These are phyloP conservation scores for Diglossa cyanea DNA, from an alignment of 2,797 vertebrate species.

Conservation along the genomic window DNA sequence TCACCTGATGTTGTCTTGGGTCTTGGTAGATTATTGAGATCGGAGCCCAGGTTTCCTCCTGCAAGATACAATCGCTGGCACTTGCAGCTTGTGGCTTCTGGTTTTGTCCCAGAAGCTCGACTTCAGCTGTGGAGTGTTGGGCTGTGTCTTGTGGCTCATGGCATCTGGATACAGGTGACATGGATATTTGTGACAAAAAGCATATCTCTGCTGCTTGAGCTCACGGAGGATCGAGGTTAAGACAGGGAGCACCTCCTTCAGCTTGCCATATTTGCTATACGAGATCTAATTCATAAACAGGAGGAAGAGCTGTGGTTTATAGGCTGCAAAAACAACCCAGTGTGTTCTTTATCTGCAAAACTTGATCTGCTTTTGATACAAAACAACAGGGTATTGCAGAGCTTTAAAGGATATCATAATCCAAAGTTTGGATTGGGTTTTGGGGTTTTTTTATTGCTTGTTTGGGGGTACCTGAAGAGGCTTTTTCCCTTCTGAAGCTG, in stretches of 20 bases:
- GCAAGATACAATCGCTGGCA: background rate
- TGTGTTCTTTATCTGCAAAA: background rate
- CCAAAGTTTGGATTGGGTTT: background rate
- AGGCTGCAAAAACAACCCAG: background rate
- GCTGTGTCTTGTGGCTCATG: background rate
- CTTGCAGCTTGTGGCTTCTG: background rate
- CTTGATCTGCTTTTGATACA: background rate
- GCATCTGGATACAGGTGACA: background rate
- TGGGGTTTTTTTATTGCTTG: background rate
- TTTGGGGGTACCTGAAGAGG: background rate
- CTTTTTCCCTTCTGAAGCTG: background rate
- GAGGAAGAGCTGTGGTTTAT: background rate
- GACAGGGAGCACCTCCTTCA: background rate
- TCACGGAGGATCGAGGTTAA: background rate
- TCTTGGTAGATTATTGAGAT: background rate
- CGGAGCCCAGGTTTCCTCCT: background rate
- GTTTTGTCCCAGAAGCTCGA: background rate
- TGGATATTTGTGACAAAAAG: background rate
- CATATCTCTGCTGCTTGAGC: background rate
- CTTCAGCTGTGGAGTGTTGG: background rate
- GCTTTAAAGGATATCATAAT: background rate
- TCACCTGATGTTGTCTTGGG: background rate
- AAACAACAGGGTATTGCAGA: background rate
- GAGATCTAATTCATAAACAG: background rate
- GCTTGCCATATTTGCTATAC: rapidly evolving